Base-by-base conservation (phyloP, 2,888 invertebrate species). In the Scaeva pyrastri region DNA sequence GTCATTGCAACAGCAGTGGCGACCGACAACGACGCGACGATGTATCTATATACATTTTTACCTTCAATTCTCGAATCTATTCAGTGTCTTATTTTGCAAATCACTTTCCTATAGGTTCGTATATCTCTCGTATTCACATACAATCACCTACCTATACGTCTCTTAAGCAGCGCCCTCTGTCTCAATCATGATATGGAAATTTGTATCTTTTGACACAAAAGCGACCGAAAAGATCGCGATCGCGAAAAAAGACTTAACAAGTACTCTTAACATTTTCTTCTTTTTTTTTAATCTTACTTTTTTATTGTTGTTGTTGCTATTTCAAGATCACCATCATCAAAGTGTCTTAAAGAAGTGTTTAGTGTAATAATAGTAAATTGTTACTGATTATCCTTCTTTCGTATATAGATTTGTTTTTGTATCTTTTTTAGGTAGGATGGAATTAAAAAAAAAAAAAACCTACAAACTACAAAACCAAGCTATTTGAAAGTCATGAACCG, bases 341-440 rank as follows among this genome's bases (percentile, higher is more conserved):
- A 73, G 70, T 75, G 70, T 66, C 68, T 75, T 68, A 68, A 64
- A 73, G 68, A 56, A 43, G 64, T 55, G 78, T 62, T 87, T 75
- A 79, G 91, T 91, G 91, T 91, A 91, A 91, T 91, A 91, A 91
- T 91, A 91, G 90, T 91, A 91, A 91, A 91, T 91, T 91, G 91
- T 91, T 91, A 90, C 91, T 91, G 91, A 91, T 91, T 91, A 91
- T 91, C 91, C 91, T 91, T 91, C 90, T 90, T 60, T 56, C 48
- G 31, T 31, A 41, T 31, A 41, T 41, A n/a, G 14, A 56, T 55
- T 73, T 74, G 66, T 73, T 50, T 64, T 60, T 39, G 55, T 39
- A 19, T 12, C 43, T 1, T 31, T 16, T 6, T 31, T 2, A 31
- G 10, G 19, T 31, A 23, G 16, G 11, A 41, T 39, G 39, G 43